Conservation (phyloP, 2,113 vertebrate species). For the Stomatorhinus ivindoensis region DNA sequence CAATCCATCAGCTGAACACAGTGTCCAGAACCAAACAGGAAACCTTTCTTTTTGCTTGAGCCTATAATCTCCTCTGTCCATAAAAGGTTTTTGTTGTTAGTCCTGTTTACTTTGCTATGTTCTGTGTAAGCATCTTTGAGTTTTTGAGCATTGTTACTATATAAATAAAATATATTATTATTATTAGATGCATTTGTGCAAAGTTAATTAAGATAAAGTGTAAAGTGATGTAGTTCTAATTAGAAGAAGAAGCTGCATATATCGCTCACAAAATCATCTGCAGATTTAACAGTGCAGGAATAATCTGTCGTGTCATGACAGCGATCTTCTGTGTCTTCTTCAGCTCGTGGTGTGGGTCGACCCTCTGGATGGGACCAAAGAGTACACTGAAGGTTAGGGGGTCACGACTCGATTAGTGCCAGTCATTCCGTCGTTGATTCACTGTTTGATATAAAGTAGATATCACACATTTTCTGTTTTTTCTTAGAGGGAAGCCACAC, state of each 20-base stretch:
- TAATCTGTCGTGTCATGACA: background rate
- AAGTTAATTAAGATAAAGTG: background rate
- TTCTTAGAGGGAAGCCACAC: background rate
- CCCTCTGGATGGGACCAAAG: conserved; percentile 94
- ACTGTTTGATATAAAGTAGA: background rate
- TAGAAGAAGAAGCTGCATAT: background rate
- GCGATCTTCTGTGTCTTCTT: conserved; percentile 22
- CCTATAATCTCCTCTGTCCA: background rate
- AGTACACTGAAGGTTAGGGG: conserved; percentile 89
- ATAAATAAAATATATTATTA: background rate
- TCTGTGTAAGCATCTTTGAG: background rate
- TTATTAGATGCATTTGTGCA: background rate
- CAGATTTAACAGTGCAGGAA: background rate
- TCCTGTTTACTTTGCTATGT: background rate
- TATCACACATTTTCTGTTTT: background rate
- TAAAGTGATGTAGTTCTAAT: background rate
- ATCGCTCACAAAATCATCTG: background rate
- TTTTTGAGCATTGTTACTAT: background rate
- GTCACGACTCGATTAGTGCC: background rate
- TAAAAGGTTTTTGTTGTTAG: background rate
- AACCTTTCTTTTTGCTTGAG: background rate
- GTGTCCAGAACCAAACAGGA: background rate
- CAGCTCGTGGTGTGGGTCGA: conserved; percentile 97
- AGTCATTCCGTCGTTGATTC: background rate
- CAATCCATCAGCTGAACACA: background rate